Conservation (phyloP, 2,888 invertebrate species). For the Pherbina coryleti region DNA sequence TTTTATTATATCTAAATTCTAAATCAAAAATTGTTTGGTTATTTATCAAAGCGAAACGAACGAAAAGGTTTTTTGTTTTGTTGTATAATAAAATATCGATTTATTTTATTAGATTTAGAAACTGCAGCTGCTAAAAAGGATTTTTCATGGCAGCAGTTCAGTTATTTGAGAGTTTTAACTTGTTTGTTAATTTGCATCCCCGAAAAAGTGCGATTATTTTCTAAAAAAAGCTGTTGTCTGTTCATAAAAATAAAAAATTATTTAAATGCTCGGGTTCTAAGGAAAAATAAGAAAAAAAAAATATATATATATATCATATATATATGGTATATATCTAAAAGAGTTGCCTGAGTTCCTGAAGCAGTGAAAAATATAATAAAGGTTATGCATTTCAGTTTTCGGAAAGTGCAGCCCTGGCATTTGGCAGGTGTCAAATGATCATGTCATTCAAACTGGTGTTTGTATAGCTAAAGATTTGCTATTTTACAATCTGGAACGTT, state of each 20-base stretch:
- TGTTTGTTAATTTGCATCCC: constrained; percentile 59
- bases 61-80: constrained; percentile 41
- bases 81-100: constrained; percentile 60
- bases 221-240: constrained; percentile 26
- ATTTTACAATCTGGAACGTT: no score
- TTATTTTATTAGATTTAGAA: constrained; percentile 38
- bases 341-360: no score
- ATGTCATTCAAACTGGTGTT: no score
- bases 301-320: neutral
- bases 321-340: no score
- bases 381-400: no score
- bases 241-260: neutral
- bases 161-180: neutral
- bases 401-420: no score
- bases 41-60: constrained; percentile 50
- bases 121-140: neutral
- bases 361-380: no score
- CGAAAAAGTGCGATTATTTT: constrained; percentile 56
- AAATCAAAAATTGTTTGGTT: constrained; percentile 14
- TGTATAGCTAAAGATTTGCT: no score
- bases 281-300: neutral
- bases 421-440: no score
- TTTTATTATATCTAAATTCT: constrained; percentile 25
- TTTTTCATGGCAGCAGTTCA: neutral
- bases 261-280: neutral